These are phyloP conservation scores for Halcyon malimbica DNA, from an alignment of 2,113 vertebrate species.

Conservation along the genomic window DNA sequence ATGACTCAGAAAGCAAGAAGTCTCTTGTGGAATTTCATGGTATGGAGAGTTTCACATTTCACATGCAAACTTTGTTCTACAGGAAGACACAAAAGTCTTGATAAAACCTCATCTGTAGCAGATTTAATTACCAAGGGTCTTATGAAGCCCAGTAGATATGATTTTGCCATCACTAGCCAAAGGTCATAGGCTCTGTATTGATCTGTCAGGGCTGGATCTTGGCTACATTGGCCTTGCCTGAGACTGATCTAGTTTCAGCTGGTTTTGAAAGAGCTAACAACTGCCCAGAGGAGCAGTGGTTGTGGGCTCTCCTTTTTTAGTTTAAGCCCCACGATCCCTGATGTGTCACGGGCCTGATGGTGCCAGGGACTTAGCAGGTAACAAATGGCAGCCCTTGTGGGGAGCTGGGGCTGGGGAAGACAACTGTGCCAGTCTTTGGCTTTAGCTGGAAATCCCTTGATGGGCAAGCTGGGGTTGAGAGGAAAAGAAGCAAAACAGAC, in stretches of 20 bases:
- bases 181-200: background rate
- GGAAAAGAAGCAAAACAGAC: background rate
- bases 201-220: background rate
- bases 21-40: background rate
- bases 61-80: background rate
- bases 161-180: background rate
- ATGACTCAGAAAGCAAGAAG: background rate
- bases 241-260: background rate
- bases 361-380: rapidly evolving
- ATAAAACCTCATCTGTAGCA: background rate
- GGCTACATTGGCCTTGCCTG: background rate
- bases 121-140: background rate
- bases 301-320: background rate
- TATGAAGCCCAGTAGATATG: background rate
- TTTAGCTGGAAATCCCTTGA: background rate
- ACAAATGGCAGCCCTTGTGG: background rate
- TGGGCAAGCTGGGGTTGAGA: background rate
- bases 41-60: background rate
- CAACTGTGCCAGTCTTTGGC: rapidly evolving
- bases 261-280: background rate
- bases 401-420: background rate
- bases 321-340: background rate
- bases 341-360: rapidly evolving
- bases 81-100: background rate
- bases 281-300: background rate